These are phyloP conservation scores for Cacoxenus indagator DNA, from an alignment of 2,888 invertebrate genomes.

Conservation along the genomic window DNA sequence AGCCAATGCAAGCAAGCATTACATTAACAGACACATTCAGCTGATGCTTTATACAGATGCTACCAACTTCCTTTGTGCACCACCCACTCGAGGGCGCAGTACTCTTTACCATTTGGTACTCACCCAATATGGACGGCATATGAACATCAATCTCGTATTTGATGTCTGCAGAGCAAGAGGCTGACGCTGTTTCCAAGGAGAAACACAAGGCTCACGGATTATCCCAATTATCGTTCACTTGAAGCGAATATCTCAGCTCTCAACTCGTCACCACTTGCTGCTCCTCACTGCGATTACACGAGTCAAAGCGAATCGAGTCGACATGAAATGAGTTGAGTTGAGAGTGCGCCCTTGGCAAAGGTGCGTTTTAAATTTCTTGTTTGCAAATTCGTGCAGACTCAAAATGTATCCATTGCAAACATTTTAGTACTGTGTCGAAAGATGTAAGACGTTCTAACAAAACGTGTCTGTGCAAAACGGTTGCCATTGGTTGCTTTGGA, in stretches of 20 bases:
- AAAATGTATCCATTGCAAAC: background rate
- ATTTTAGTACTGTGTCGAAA: background rate
- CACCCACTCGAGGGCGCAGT: background rate
- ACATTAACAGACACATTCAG: background rate
- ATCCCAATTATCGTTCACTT: constrained; percentile 56
- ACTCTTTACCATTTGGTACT: background rate
- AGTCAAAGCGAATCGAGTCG: background rate
- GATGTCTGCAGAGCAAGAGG: background rate
- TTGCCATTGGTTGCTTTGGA: background rate
- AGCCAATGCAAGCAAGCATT: background rate
- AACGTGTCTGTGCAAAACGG: background rate
- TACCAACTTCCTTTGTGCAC: constrained; percentile 2
- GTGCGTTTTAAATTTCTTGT: constrained; percentile 4
- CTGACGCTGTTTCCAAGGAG: background rate
- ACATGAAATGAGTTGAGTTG: background rate
- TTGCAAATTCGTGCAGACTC: constrained; percentile 5
- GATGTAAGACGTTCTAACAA: background rate
- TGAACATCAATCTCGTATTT: background rate
- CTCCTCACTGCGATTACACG: background rate
- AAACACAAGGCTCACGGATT: constrained; percentile 55
- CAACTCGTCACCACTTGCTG: background rate
- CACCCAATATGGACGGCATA: background rate
- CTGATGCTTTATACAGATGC: background rate
- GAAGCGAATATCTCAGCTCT: constrained; percentile 36
- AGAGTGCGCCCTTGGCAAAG: background rate